phyloP scores from a whole-genome alignment of 2,797 vertebrate genomes.

The Miichthys miiuy region DNA sequence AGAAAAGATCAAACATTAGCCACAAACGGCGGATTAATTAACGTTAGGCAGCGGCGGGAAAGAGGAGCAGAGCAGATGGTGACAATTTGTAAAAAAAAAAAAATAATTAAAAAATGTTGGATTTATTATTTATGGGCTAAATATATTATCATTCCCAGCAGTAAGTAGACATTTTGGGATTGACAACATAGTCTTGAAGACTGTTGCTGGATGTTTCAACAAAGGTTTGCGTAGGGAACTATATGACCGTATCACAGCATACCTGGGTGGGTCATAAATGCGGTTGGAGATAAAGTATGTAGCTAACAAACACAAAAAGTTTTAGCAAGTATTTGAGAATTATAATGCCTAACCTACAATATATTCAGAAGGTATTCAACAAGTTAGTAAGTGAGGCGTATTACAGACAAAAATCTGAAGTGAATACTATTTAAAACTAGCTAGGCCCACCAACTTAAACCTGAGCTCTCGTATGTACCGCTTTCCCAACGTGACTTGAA shows the following conservation, averaged over 20 bases:
- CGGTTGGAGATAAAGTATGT: background rate
- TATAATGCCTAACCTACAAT: background rate
- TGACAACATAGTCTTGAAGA: too few species aligned
- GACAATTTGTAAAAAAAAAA: background rate
- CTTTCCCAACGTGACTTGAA: constrained; percentile 1
- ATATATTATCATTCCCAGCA: background rate
- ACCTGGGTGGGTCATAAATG: background rate
- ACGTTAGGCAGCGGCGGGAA: background rate
- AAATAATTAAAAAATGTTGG: background rate
- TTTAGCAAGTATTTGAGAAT: background rate
- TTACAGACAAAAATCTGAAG: background rate
- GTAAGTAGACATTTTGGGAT: too few species aligned
- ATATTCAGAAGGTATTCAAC: background rate
- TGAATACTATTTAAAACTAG: background rate
- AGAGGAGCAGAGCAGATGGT: background rate
- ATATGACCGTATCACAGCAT: background rate
- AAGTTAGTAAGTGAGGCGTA: background rate
- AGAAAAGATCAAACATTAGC: too few species aligned
- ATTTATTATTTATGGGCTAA: background rate
- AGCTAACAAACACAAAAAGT: background rate
- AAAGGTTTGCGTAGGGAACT: background rate
- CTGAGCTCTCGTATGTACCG: background rate
- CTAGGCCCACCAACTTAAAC: background rate
- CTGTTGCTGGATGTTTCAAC: background rate
- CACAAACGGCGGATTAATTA: too few species aligned